These are phyloP conservation scores for Tragelaphus imberbis DNA, from an alignment of 2,113 vertebrate genomes.

Conservation along the genomic window DNA sequence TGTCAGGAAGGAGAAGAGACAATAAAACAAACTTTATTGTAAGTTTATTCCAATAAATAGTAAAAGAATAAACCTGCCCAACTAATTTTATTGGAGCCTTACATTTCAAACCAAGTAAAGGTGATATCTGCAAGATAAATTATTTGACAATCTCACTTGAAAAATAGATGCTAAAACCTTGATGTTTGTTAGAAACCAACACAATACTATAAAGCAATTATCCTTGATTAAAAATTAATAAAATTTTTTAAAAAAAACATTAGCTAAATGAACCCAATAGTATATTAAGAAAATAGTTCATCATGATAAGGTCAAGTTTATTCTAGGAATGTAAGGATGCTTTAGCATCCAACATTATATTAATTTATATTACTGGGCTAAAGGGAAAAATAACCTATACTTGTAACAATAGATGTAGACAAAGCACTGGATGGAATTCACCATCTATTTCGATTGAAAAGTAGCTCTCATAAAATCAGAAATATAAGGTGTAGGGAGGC, in stretches of 20 bases:
- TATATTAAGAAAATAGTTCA: too few relatives aligned
- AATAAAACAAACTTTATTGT: not conserved
- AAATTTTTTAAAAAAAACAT: too few relatives aligned
- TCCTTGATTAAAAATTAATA: not conserved
- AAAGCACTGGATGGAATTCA: not conserved
- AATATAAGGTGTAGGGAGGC: not conserved
- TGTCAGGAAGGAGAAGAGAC: not conserved
- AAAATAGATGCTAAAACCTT: not conserved
- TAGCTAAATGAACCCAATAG: too few relatives aligned
- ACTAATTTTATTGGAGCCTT: not conserved
- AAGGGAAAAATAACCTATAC: not conserved
- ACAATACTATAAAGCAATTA: not conserved
- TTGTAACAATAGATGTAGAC: not conserved
- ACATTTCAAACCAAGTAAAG: not conserved
- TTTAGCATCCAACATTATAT: not conserved
- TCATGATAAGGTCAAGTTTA: too few relatives aligned
- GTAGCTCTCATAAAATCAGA: not conserved
- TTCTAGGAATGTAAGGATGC: not conserved
- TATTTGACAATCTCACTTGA: not conserved
- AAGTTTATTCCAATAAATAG: not conserved
- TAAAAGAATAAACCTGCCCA: not conserved
- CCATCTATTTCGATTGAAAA: not conserved
- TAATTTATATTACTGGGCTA: not conserved
- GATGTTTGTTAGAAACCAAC: not conserved
- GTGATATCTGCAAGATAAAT: not conserved